Base-by-base conservation (phyloP, 2,888 invertebrate species). In the Melikaiella ostensackeni region DNA sequence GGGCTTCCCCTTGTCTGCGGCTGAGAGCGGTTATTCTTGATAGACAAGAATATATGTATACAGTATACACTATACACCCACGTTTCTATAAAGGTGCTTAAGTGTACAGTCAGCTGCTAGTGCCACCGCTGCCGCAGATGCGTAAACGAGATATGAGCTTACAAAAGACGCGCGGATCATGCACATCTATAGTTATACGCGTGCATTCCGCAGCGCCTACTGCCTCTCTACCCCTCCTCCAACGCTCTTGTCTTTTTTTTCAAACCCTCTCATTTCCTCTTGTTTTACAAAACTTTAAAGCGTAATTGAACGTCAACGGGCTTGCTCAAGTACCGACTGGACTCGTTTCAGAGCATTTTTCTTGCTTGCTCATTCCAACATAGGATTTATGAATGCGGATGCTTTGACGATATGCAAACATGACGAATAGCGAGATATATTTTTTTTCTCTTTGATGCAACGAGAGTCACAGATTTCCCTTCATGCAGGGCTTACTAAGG, bases 261-360 rank as follows among this genome's bases (percentile, higher is more conserved):
- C 64, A 63, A 24, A 75, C 75, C 76, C 80, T 77, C 78, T 75
- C 74, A 62, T 74, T 63, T 59, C 30, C 79, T 84, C 82, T 82
- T 79, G 84, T 84, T 83, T 83, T 82, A 81, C 85, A 85, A 88
- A 66, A 88, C 85, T 88, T 88, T 85, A 84, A 86, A 88, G 85
- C 86, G 86, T 88, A 89, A 89, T 89, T 89, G 89, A 89, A 88
- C 86, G 86, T 88, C 88, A 88, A 87, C 87, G 86, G 80, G 79
- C 82, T 79, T 76, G 81, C 84, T 82, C 82, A 76, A 81, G 81
- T 73, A 78, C 80, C 76, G 50, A 74, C 78, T 80, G 77, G 80
- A 80, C 81, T 80, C 81, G 83, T 85, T 86, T 84, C 82, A 84
- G 82, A 77, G 77, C 70, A 78, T 81, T 81, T 82, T 77, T 77